phyloP scores from a whole-genome alignment of 1,140 invertebrate species.

The Tribolium castaneum region DNA sequence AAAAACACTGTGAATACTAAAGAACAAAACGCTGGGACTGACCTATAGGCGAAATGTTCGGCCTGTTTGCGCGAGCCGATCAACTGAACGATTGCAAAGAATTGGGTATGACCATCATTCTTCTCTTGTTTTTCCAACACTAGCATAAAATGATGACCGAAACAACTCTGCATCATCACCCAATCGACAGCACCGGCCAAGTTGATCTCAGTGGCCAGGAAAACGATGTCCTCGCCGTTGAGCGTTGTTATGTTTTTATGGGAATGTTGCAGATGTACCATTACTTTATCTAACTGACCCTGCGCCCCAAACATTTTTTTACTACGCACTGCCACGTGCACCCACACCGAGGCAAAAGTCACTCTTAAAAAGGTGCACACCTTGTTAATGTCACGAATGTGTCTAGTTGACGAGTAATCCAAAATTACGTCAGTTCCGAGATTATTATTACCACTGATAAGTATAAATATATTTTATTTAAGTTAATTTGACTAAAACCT shows the following conservation, averaged over 20 bases:
- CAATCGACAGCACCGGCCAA: constrained; percentile 99
- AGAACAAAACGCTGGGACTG: constrained; percentile 46
- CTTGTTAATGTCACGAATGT: no score
- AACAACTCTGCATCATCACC: constrained; percentile 99
- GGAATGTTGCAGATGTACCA: constrained; percentile 96
- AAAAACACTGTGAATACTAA: constrained; percentile 8
- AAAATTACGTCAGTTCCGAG: no score
- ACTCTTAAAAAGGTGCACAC: no score
- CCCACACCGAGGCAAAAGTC: no score
- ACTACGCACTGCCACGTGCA: no score
- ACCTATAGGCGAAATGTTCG: constrained; percentile 98
- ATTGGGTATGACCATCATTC: constrained; percentile 97
- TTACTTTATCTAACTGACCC: constrained; percentile 70
- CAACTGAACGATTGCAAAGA: constrained; percentile 99
- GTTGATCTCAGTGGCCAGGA: constrained; percentile 99
- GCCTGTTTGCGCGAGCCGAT: constrained; percentile 99
- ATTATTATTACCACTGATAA: no score
- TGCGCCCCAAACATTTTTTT: constrained; percentile 9
- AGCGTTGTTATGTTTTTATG: constrained; percentile 99
- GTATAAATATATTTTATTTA: no score
- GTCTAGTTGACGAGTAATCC: no score
- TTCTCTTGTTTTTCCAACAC: constrained; percentile 99
- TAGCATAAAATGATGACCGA: constrained; percentile 99
- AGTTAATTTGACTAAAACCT: no score
- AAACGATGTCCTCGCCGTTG: constrained; percentile 98